Percentiles rank a stretch among this genome's conserved stretches.
Evolutionary conservation across 2,888 invertebrate genomes (phyloP).

Genomic region (Mechanitis messenoides): DNA sequence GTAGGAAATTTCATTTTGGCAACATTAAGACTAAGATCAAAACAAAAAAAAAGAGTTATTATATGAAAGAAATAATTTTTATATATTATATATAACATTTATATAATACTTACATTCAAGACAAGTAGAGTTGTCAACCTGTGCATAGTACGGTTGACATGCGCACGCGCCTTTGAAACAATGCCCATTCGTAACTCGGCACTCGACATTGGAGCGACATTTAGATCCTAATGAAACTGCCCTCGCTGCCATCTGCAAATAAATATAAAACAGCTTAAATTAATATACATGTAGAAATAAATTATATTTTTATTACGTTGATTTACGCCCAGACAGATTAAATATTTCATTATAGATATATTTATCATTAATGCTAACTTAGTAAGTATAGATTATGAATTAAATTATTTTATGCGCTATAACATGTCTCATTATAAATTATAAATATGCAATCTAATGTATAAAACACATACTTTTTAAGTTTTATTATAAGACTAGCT

Average conservation of each 20-base stretch:
- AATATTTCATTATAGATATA: too few species aligned
- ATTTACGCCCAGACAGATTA: too few species aligned
- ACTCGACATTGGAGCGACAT: slow-evolving; percentile 80
- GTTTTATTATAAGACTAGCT: too few species aligned
- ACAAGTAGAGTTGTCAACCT: slow-evolving; percentile 86
- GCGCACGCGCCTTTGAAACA: slow-evolving; percentile 82
- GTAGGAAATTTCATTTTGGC: too few species aligned
- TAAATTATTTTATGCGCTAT: too few species aligned
- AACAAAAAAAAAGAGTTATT: background rate
- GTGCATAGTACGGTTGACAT: slow-evolving; percentile 89
- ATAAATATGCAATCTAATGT: background rate
- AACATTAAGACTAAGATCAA: background rate
- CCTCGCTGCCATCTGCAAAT: slow-evolving; percentile 18
- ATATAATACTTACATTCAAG: slow-evolving; percentile 84
- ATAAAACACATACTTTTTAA: too few species aligned
- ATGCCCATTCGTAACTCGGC: slow-evolving; percentile 79
- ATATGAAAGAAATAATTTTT: too few species aligned
- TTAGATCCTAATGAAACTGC: slow-evolving; percentile 65
- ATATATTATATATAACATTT: background rate
- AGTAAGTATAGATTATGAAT: too few species aligned
- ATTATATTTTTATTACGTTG: too few species aligned
- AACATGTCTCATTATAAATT: background rate
- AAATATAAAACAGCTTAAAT: background rate
- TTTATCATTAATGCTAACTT: too few species aligned
- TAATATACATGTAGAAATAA: too few species aligned